Evolutionary conservation across 2,888 invertebrate genomes (phyloP), one percentile per base, ranked within the genome.

Genomic region (Tolmerus cingulatus): DNA sequence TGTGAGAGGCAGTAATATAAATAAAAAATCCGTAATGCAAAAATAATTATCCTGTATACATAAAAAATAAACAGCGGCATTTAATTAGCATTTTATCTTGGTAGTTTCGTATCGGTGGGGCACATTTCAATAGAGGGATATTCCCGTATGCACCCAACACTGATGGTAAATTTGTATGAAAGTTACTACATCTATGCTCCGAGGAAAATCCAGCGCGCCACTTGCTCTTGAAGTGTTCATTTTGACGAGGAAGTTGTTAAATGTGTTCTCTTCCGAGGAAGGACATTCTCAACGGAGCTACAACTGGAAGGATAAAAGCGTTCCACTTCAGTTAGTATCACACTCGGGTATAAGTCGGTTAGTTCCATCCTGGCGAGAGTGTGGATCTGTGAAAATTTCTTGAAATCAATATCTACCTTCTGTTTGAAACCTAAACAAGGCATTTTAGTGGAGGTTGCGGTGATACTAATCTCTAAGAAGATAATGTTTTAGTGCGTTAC

Each of bases 311-410:
- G 85, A 85, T 74, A 74, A 74, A 85, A 85, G 43, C 12, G 43
- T 87, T 87, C 85, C 87, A 88, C 74, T 88, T 43, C 87, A 87
- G 40, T 87, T 85, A 87, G 87, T 85, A 78, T 84, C 85, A n/a
- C 79, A 87, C 78, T 85, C 74, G 74, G 88, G 78, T 79, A 86
- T 78, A 84, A 84, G 82, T 87, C 88, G 84, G 85, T 88, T 88
- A 30, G 79, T 74, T 34, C 51, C n/a, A 74, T 86, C 43, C 14
- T 78, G 74, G 57, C 74, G 74, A 55, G 55, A 81, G 79, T 85
- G 40, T 85, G 40, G 43, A 84, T 40, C 27, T 57, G 85, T 74
- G 74, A 85, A 85, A 46, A 30, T 74, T 85, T 43, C 30, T 74
- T 85, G 57, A 74, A 55, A 85, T 85, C 85, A 85, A 85, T 85